Conservation (phyloP, 2,888 invertebrate genomes). For the Limnephilus rhombicus region DNA sequence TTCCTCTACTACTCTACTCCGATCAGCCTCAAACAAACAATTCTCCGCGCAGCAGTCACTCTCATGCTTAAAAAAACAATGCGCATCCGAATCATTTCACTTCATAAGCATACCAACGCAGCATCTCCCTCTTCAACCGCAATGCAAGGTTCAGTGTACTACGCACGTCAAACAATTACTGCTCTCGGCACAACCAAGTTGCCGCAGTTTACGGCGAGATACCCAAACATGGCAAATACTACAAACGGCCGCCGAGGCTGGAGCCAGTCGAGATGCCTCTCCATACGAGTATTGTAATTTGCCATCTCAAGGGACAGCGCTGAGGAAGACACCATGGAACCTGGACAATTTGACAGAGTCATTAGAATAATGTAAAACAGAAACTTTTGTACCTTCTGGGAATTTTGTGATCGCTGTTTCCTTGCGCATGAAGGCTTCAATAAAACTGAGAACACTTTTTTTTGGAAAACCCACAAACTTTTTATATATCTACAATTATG, state of each 20-base stretch:
- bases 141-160: neutral
- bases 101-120: too few species aligned
- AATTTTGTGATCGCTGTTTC: too few species aligned
- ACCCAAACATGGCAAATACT: neutral
- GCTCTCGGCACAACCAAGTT: neutral
- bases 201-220: neutral
- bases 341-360: neutral
- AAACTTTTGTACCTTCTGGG: neutral
- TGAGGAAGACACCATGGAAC: neutral
- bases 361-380: neutral
- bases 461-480: too few species aligned
- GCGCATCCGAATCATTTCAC: too few species aligned
- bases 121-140: neutral
- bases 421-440: too few species aligned
- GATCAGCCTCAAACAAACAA: too few species aligned
- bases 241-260: neutral
- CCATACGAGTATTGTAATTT: conserved; percentile 15
- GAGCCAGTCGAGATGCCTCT: neutral
- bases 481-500: too few species aligned
- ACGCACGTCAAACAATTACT: neutral
- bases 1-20: too few species aligned
- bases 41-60: too few species aligned
- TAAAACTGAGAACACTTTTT: too few species aligned
- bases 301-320: neutral
- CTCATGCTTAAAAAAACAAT: too few species aligned